Evolutionary conservation across 2,888 invertebrate species (phyloP).

Genomic region (Hirudinaria manillensis): DNA sequence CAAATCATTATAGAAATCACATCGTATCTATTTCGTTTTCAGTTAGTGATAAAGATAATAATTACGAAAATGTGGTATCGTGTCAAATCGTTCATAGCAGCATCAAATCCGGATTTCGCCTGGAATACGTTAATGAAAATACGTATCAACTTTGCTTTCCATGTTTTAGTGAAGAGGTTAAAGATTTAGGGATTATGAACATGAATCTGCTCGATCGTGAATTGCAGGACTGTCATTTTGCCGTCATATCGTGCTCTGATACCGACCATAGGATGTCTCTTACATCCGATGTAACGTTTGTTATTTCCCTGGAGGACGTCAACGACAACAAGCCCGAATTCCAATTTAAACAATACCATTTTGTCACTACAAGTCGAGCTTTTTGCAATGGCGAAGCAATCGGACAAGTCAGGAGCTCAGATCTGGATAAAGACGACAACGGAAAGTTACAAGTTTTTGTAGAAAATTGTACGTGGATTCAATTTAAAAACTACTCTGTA

Average conservation of each 20-base stretch:
- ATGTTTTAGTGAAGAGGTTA: background rate
- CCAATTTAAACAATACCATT: background rate
- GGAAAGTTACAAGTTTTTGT: background rate
- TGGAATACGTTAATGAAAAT: background rate
- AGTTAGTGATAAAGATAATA: background rate
- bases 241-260: background rate
- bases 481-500: background rate
- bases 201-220: conserved; percentile 8
- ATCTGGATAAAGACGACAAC: background rate
- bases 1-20: background rate
- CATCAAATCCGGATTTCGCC: background rate
- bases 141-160: conserved; percentile 6
- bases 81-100: background rate
- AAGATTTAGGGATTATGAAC: background rate
- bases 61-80: background rate
- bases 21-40: background rate
- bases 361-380: background rate
- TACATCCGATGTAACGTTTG: background rate
- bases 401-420: background rate
- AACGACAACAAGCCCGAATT: conserved; percentile 3
- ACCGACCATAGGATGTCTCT: background rate
- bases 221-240: background rate
- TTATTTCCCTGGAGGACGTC: background rate
- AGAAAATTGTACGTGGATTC: background rate
- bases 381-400: background rate